Evolutionary conservation across 37 sponge, comb jelly and placozoan genomes (phyloP).

Genomic region (Halichondria panicea): DNA sequence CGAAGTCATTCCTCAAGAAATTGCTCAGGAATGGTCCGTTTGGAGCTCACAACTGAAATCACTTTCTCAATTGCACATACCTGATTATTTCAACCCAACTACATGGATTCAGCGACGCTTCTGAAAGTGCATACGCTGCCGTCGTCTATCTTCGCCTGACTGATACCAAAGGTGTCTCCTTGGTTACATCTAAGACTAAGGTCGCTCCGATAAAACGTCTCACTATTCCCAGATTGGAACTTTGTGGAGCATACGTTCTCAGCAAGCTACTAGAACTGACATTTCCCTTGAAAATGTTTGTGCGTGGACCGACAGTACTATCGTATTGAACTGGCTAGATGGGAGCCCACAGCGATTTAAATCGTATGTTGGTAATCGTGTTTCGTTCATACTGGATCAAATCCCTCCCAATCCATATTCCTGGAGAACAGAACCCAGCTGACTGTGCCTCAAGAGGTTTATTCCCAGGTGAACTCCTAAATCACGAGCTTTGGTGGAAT

Average conservation of each 20-base stretch:
- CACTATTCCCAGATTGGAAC: conserved; percentile 19
- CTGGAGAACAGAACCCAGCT: conserved; percentile 25
- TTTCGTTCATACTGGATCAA: conserved; percentile 4
- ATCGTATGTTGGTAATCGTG: conserved; percentile 34
- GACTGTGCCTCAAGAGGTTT: conserved; percentile 38
- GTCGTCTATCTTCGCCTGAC: conserved; percentile 25
- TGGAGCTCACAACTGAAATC: conserved; percentile 19
- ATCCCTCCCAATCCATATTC: conserved; percentile 26
- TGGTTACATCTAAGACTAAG: conserved; percentile 35
- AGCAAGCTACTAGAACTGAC: not conserved
- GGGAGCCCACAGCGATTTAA: conserved; percentile 14
- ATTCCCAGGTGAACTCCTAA: conserved; percentile 14
- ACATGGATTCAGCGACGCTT: conserved; percentile 25
- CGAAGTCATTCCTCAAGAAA: conserved; percentile 11
- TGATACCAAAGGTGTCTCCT: conserved; percentile 5
- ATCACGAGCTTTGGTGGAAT: conserved; percentile 37
- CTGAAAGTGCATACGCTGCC: conserved; percentile 21
- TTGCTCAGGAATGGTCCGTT: not conserved
- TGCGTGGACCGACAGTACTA: conserved; percentile 28
- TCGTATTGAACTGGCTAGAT: conserved; percentile 23
- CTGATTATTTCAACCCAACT: conserved; percentile 16
- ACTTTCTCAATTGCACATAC: conserved; percentile 12
- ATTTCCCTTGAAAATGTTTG: not conserved
- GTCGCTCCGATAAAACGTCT: conserved; percentile 33
- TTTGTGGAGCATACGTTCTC: conserved; percentile 36